phyloP scores from a whole-genome alignment of 1,140 invertebrate species.

The Gyrodactylus bullatarudis region DNA sequence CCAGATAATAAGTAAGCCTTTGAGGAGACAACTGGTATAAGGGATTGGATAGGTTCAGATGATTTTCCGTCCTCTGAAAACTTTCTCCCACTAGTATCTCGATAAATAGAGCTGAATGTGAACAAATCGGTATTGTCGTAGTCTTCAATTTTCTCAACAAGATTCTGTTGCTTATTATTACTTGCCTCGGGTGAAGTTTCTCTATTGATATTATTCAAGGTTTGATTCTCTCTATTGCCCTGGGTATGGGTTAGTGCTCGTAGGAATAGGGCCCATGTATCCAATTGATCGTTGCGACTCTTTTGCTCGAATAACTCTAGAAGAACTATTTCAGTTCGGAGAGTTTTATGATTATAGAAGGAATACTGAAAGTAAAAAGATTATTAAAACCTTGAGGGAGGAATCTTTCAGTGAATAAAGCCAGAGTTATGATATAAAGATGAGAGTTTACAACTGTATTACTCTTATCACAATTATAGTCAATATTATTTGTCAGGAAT shows the following conservation, averaged over 20 bases:
- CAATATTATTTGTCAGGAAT: too few species aligned
- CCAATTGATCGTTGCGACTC: not conserved
- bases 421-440: too few species aligned
- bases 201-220: not conserved
- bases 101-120: not conserved
- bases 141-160: not conserved
- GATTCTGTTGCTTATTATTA: not conserved
- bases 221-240: not conserved
- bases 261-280: not conserved
- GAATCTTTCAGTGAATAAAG: too few species aligned
- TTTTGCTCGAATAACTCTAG: constrained; percentile 53
- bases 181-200: too few species aligned
- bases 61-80: not conserved
- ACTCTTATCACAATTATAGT: too few species aligned
- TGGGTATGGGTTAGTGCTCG: not conserved
- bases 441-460: too few species aligned
- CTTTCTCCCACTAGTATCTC: not conserved
- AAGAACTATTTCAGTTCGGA: constrained; percentile 54
- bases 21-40: not conserved
- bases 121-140: not conserved
- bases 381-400: not conserved
- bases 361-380: constrained; percentile 29
- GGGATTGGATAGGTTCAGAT: not conserved
- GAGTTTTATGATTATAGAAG: constrained; percentile 63
- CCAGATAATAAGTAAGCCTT: not conserved